These are phyloP conservation scores for Aphidius ervi DNA, from an alignment of 1,140 invertebrate genomes.

Conservation along the genomic window DNA sequence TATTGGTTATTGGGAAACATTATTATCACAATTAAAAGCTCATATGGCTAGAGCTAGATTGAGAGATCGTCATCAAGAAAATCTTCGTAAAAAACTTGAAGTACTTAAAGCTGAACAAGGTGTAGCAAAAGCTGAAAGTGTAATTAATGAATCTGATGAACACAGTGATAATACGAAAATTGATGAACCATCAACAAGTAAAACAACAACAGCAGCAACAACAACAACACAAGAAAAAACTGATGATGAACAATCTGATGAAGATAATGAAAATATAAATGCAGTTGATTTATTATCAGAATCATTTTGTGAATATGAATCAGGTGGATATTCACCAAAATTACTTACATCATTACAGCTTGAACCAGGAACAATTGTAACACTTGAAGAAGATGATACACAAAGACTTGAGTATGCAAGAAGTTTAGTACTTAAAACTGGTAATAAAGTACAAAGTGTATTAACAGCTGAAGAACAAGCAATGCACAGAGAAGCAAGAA, in stretches of 20 bases:
- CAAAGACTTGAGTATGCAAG: constrained; percentile 72
- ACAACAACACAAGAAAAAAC: constrained; percentile 32
- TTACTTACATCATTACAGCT: constrained; percentile 66
- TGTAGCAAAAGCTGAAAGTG: constrained; percentile 52
- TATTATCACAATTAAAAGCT: constrained; percentile 89
- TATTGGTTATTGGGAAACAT: constrained; percentile 95
- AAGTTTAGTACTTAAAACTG: constrained; percentile 58
- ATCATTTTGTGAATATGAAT: constrained; percentile 69
- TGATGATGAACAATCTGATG: constrained; percentile 40
- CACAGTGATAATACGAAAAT: constrained; percentile 26
- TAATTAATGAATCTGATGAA: constrained; percentile 31
- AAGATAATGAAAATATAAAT: constrained; percentile 40
- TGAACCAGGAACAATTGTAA: constrained; percentile 79
- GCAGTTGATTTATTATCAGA: constrained; percentile 57
- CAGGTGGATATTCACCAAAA: constrained; percentile 80
- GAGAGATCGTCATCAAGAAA: constrained; percentile 87
- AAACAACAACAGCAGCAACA: constrained; percentile 28
- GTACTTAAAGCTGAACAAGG: constrained; percentile 86
- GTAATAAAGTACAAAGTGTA: constrained; percentile 56
- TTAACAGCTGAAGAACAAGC: constrained; percentile 59
- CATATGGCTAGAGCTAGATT: constrained; percentile 92
- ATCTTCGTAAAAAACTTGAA: constrained; percentile 83
- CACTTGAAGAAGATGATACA: constrained; percentile 74
- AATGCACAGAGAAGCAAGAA: constrained; percentile 74
- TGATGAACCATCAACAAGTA: constrained; percentile 17